Base-by-base conservation (phyloP, 2,113 vertebrate species). In the Antechinus flavipes region DNA sequence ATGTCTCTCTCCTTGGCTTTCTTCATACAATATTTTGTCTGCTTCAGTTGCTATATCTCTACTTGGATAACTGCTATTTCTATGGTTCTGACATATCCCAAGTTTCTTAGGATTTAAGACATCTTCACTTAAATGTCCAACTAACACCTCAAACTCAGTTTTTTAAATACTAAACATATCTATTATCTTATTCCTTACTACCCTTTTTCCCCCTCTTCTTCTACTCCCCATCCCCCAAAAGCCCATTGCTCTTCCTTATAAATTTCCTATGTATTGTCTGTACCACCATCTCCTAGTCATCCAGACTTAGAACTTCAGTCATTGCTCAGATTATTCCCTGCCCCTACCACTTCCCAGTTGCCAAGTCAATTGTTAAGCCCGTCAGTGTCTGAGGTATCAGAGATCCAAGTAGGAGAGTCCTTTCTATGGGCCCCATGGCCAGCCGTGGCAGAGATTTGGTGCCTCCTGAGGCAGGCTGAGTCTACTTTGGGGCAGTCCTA, bases 361-460 rank as follows among this genome's bases (percentile, higher is more conserved):
- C 56, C 58, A 61, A 4, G 11, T 61, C 58, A 30, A 11, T 58
- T 61, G 14, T 25, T 30, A 42, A 7, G 35, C 68, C 68, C 22
- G 35, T 84, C 68, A 84, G n/a, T 42, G n/a, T 16, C n/a, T 84
- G n/a, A 42, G 68, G 7, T 84, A 1, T 84, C 42, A 42, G n/a
- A 84, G n/a, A 84, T n/a, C n/a, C 22, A 42, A 84, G 35, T n/a
- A 84, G 16, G 68, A 42, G 19, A 19, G 19, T 84, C n/a, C 68
- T 84, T n/a, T 84, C n/a, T 35, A 84, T 2, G 5, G 22, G 6
- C 5, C 61, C 68, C 68, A n/a, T 14, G n/a, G 2, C n/a, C 19
- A n/a, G 19, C 3, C 0, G n/a, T 22, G 0, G 35, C 7, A 23
- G 16, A 42, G 22, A 2, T 0, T 84, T n/a, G 19, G 3, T 19